Percentiles rank a stretch among this genome's conserved stretches.
These are phyloP conservation scores for Ammospiza maritima DNA, from an alignment of 2,797 vertebrate genomes.

Conservation along the genomic window DNA sequence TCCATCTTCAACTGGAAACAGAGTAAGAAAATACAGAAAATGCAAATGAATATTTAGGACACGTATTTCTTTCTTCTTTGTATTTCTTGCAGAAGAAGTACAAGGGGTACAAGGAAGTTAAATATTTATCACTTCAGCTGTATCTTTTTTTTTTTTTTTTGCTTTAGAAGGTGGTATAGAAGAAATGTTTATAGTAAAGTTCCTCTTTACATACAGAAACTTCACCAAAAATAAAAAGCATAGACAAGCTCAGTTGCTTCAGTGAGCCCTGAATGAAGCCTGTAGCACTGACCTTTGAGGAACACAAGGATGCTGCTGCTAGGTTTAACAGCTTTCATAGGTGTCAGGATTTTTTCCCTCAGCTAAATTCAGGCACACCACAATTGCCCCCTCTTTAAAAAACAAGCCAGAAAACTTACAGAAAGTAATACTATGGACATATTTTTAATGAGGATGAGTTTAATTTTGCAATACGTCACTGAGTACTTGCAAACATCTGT, in stretches of 20 bases:
- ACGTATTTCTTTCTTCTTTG: background rate
- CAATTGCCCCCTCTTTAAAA: background rate
- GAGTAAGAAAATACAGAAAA: background rate
- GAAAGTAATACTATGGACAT: background rate
- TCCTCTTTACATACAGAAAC: background rate
- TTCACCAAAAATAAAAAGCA: background rate
- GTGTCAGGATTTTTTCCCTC: background rate
- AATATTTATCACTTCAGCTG: background rate
- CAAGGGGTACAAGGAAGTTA: background rate
- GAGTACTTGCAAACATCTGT: background rate
- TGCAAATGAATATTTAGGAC: background rate
- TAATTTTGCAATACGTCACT: background rate
- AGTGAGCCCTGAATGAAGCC: background rate
- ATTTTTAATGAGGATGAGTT: background rate
- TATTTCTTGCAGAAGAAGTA: background rate
- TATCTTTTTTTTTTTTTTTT: background rate
- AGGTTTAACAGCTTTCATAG: background rate
- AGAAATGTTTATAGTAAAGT: background rate
- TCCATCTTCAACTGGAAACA: background rate
- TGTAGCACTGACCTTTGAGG: background rate
- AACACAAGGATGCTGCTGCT: background rate
- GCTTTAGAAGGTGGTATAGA: background rate
- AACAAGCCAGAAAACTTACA: background rate
- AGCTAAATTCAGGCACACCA: background rate
- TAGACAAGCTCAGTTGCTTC: background rate